These are phyloP conservation scores for Zonitis immaculata DNA, from an alignment of 2,888 invertebrate genomes.

Conservation along the genomic window DNA sequence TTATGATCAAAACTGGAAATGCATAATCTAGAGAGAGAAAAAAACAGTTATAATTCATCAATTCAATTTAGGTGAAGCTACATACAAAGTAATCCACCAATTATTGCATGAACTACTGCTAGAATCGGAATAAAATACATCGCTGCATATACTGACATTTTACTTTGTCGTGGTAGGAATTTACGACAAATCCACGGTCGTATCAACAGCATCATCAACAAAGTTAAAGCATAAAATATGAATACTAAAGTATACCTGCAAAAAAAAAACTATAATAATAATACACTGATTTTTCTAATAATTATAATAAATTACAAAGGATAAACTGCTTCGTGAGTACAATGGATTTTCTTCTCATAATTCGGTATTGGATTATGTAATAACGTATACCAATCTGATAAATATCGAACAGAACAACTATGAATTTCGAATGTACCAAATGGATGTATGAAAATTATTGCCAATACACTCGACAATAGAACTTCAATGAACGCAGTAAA, in stretches of 20 bases:
- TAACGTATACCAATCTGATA: slow-evolving; percentile 97
- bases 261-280: slow-evolving; percentile 28
- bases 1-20: slow-evolving; percentile 88
- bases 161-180: slow-evolving; percentile 63
- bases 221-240: slow-evolving; percentile 79
- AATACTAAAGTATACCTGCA: slow-evolving; percentile 88
- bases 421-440: slow-evolving; percentile 68
- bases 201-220: slow-evolving; percentile 72
- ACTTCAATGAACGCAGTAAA: slow-evolving; percentile 81
- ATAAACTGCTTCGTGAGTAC: slow-evolving; percentile 97
- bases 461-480: slow-evolving; percentile 65
- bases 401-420: slow-evolving; percentile 72
- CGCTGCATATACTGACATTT: slow-evolving; percentile 85
- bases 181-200: slow-evolving; percentile 70
- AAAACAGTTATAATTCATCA: neutral
- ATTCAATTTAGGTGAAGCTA: slow-evolving; percentile 19
- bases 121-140: slow-evolving; percentile 91
- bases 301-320: slow-evolving; percentile 70
- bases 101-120: slow-evolving; percentile 78
- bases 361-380: slow-evolving; percentile 92
- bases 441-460: slow-evolving; percentile 79
- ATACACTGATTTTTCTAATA: neutral
- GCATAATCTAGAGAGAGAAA: slow-evolving; percentile 67
- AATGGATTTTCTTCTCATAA: slow-evolving; percentile 82
- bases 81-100: slow-evolving; percentile 90